Evolutionary conservation across 2,113 vertebrate genomes (phyloP).

Genomic region (Canis aureus): DNA sequence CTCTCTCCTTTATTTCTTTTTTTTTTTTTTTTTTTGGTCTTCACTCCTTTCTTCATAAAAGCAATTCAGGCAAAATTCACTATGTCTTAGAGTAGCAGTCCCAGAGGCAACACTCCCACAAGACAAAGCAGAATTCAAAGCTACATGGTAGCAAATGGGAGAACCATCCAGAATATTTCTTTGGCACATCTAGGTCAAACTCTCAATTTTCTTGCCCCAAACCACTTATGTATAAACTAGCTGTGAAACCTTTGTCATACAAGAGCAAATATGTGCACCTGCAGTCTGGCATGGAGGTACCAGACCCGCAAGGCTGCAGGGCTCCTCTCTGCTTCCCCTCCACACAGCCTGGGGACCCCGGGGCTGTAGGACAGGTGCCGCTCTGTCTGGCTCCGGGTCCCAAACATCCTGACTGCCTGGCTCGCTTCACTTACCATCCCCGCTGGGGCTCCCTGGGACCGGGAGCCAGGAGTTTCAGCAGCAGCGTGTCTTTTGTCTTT

Average conservation of each 20-base stretch:
- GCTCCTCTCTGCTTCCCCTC: neutral
- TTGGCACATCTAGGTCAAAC: neutral
- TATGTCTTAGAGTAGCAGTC: neutral
- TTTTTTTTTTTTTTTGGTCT: neutral
- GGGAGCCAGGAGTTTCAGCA: neutral
- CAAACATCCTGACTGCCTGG: neutral
- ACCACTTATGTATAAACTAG: neutral
- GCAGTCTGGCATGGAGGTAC: neutral
- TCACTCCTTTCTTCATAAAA: neutral
- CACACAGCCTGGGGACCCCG: neutral
- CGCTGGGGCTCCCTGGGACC: rapidly evolving
- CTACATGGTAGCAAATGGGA: rapidly evolving
- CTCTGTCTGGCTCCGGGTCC: neutral
- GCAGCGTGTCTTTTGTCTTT: neutral
- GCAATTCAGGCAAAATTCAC: neutral
- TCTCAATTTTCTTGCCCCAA: neutral
- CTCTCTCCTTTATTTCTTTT: neutral
- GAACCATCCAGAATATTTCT: neutral
- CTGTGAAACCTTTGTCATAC: neutral
- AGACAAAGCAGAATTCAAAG: neutral
- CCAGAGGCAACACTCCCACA: neutral
- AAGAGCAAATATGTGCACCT: neutral
- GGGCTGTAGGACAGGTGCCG: neutral
- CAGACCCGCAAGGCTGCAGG: neutral
- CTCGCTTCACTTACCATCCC: rapidly evolving